Conservation (phyloP, 2,888 invertebrate species). For the Orthosia gracilis region DNA sequence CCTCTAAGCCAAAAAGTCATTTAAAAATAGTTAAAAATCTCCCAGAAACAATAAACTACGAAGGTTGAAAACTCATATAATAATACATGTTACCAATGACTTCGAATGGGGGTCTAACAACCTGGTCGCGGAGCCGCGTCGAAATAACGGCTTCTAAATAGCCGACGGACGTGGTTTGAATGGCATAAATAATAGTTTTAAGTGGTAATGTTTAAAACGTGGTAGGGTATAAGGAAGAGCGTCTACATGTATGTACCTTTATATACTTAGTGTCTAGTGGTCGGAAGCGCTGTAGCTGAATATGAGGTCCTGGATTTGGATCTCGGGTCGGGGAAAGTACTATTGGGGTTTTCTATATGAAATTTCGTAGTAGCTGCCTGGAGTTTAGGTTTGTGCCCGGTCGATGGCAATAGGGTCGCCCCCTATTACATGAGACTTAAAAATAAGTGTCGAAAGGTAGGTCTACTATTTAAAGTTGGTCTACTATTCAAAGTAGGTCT, state of each 20-base stretch:
- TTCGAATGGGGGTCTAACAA: conserved; percentile 53
- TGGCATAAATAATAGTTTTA: conserved; percentile 46
- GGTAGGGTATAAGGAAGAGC: conserved; percentile 1
- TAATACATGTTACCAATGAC: conserved; percentile 29
- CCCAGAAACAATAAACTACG: conserved; percentile 50
- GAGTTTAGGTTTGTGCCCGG: too few species aligned
- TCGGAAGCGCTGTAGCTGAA: too few species aligned
- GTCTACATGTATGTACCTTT: neutral
- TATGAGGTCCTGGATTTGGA: too few species aligned
- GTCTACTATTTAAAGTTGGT: too few species aligned
- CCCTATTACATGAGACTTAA: too few species aligned
- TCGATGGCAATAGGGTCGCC: too few species aligned
- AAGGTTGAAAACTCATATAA: conserved; percentile 38
- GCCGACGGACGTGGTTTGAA: conserved; percentile 46
- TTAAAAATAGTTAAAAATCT: conserved; percentile 42
- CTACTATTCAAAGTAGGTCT: too few species aligned
- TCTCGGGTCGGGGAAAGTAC: too few species aligned
- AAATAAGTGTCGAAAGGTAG: too few species aligned
- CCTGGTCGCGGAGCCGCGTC: conserved; percentile 44
- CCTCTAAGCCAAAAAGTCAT: conserved; percentile 42
- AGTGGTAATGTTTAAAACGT: conserved; percentile 22
- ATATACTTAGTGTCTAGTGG: neutral
- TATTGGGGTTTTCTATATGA: too few species aligned
- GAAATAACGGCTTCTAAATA: conserved; percentile 59
- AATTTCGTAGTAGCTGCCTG: too few species aligned